A percentile compares a stretch with the other conserved stretches of the same genome.
Conservation (phyloP, 2,797 vertebrate genomes). For the Synanceia verrucosa region DNA sequence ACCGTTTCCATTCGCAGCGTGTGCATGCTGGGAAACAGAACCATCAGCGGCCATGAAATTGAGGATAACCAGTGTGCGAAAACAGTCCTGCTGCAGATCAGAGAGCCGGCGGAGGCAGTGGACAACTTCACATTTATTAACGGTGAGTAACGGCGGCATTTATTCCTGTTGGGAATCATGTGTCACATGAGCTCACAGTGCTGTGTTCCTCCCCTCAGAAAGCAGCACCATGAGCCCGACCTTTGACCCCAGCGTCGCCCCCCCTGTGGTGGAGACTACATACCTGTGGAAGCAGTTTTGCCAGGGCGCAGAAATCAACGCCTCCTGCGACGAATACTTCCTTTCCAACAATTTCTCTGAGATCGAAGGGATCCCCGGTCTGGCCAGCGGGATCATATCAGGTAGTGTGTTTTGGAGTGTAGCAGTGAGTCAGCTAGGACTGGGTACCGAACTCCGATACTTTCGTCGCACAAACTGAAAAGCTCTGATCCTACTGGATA, state of each 20-base stretch:
- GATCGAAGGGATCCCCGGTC: constrained; percentile 87
- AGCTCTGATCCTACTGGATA: no score
- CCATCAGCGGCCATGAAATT: constrained; percentile 82
- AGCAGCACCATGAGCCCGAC: constrained; percentile 57
- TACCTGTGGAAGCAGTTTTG: constrained; percentile 87
- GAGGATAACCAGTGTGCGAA: constrained; percentile 77
- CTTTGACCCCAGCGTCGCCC: background rate
- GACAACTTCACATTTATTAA: constrained; percentile 55
- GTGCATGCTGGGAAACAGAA: constrained; percentile 91
- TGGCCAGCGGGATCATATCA: constrained; percentile 86
- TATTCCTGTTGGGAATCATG: background rate
- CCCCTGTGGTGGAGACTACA: constrained; percentile 63
- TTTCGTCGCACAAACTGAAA: no score
- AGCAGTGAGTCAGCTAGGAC: background rate
- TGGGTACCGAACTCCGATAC: no score
- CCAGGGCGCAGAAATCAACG: constrained; percentile 75
- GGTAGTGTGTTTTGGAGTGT: constrained; percentile 68
- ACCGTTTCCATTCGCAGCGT: constrained; percentile 74
- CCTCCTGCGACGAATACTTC: constrained; percentile 88
- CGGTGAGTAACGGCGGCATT: constrained; percentile 33
- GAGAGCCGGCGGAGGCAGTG: background rate
- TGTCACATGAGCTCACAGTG: no score
- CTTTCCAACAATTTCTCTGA: constrained; percentile 80
- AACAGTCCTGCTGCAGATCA: constrained; percentile 46
- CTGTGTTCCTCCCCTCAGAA: constrained; percentile 29